Base-by-base conservation (phyloP, 2,888 invertebrate genomes). In the Erebia epiphron region DNA sequence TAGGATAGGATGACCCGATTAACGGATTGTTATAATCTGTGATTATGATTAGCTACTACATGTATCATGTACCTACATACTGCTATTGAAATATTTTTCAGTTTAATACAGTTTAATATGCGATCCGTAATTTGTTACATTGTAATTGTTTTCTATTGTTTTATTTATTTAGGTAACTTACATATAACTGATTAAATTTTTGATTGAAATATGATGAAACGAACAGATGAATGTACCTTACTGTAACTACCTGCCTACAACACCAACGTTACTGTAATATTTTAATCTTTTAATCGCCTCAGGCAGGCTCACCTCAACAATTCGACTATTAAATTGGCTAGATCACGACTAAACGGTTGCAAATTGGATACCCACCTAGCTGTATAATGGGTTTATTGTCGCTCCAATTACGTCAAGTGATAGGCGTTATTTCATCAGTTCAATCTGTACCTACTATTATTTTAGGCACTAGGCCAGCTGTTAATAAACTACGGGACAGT, bases 261-360 rank as follows among this genome's bases (percentile, higher is more conserved):
- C 54, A 16, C 43, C 14, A 43, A 10, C 41, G 3, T 9, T 60
- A 16, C 16, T 16, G 43, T 43, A 16, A 43, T 16, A 26, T 16
- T 10, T 43, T 11, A 60, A 10, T 11, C 41, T 60, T 11, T 46
- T 61, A 46, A 61, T 61, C 61, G 18, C 61, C 61, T 61, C 16
- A 21, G 61, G 61, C 61, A 43, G 60, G 21, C 61, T 61, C 61
- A 21, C 61, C 46, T 18, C n/a, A 61, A 61, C 61, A 61, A 61
- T 61, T 46, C 61, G 46, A 61, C 46, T 18, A 61, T 46, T 61
- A 54, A 60, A 18, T 46, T 18, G 46, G 21, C 41, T 46, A 14
- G 16, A 61, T 43, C 61, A 46, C 61, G 61, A 61, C 46, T 5
- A 46, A 61, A 46, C 46, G 46, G 61, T 61, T 61, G 21, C 46